Conservation (phyloP, 1,140 invertebrate genomes). For the Caenorhabditis tropicalis region DNA sequence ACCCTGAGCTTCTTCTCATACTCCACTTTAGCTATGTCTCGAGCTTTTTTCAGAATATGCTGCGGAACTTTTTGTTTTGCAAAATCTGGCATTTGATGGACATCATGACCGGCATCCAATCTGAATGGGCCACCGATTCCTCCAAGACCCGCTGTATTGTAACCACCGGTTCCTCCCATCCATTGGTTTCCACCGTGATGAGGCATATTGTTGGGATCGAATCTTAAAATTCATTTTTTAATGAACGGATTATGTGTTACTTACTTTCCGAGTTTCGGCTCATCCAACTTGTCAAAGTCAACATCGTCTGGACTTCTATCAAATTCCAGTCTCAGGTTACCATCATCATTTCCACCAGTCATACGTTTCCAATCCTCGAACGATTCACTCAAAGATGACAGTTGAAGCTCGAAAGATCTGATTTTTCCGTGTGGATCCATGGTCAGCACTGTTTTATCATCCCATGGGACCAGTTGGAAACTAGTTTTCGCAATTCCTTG, state of each 20-base stretch:
- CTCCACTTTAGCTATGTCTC: slow-evolving; percentile 88
- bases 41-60: slow-evolving; percentile 82
- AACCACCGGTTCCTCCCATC: slow-evolving; percentile 89
- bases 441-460: slow-evolving; percentile 73
- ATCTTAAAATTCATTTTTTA: neutral
- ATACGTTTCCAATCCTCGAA: slow-evolving; percentile 74
- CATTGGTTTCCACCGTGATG: slow-evolving; percentile 95
- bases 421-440: slow-evolving; percentile 77
- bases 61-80: slow-evolving; percentile 90
- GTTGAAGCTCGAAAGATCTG: slow-evolving; percentile 77
- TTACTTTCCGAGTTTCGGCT: slow-evolving; percentile 88
- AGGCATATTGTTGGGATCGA: slow-evolving; percentile 82
- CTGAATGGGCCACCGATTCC: slow-evolving; percentile 88
- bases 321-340: slow-evolving; percentile 60
- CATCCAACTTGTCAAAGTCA: slow-evolving; percentile 77
- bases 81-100: slow-evolving; percentile 86
- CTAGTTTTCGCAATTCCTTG: slow-evolving; percentile 64
- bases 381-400: slow-evolving; percentile 73
- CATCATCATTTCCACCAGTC: slow-evolving; percentile 71
- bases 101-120: slow-evolving; percentile 88
- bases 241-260: neutral
- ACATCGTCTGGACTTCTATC: slow-evolving; percentile 77
- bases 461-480: slow-evolving; percentile 72
- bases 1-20: slow-evolving; percentile 79
- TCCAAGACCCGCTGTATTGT: slow-evolving; percentile 79